Evolutionary conservation across 2,888 invertebrate species (phyloP), one percentile per base, ranked within the genome.

Genomic region (Chrysolina americana): DNA sequence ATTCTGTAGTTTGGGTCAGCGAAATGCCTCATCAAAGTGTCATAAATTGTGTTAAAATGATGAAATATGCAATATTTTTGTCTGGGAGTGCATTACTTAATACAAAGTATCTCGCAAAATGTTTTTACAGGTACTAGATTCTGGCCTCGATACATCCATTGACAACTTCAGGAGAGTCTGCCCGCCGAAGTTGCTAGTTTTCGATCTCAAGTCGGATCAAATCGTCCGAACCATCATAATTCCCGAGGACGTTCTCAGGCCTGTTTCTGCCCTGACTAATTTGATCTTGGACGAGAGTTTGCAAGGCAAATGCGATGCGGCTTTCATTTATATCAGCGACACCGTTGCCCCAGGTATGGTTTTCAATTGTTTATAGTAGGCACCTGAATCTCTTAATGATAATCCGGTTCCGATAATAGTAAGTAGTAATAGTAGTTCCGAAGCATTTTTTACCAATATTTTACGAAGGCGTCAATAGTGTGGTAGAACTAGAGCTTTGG

Each of bases 281-380:
- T 84, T 96, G 73, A 91, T 95, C 19, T 90, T 96, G 75, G 96
- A 96, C 83, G 95, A 95, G 83, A 90, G 92, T 0, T 89, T 91
- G 17, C 89, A 90, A 44, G 90, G 91, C 1, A 90, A 89, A 56
- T 96, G 96, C 82, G 95, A 96, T 83, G 91, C 94, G 81, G 92
- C 94, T 15, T 94, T 94, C 84, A 92, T 93, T 0, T 96, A 96
- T 87, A 94, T 96, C 79, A 92, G 92, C 48, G 96, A 96, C 85
- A 95, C 95, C 1, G 93, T 94, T 23, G 94, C 94, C 76, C 94
- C 95, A 82, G 95, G 95, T 93, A 78, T 28, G n/a, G 3, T 21
- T 53, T 53, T 19, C 1, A 19, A 21, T 13, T 36, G 4, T 36
- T 36, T 8, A 36, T 36, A 36, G 3, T 8, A 8, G 36, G 4